Evolutionary conservation across 2,797 vertebrate species (phyloP), one percentile per base, ranked within the genome.

Genomic region (Helostoma temminkii): DNA sequence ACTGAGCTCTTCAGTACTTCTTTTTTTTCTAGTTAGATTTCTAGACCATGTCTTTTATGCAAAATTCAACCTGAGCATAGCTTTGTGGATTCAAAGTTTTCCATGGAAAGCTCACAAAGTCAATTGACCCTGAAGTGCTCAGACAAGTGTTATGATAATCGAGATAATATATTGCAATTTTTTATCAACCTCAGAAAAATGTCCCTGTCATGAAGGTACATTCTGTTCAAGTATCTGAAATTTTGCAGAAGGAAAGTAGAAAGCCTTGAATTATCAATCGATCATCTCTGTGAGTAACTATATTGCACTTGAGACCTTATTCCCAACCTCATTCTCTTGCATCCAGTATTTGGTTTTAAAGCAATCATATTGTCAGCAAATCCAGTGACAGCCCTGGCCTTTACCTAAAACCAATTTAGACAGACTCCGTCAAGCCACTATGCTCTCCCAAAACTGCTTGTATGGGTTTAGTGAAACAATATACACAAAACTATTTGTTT

Each of bases 361-460:
- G 28, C 61, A 84, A 83, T 65, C 74, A 46, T 50, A 60, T 74
- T 43, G 55, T 67, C 74, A 75, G 67, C 57, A 74, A 66, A 79
- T 62, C 63, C 53, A 66, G 32, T 60, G 66, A 54, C 69, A 67
- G 59, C 54, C 57, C 22, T 2, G 7, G 37, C 46, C 1, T 3
- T 64, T 67, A 78, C 73, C 67, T 66, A 68, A 84, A 85, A 76
- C 21, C 66, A 82, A 84, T 86, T 68, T 30, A 47, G 53, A 55
- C 28, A 12, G 73, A 74, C 43, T 50, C 58, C 54, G 49, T 25
- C 26, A n/a, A 55, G 37, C 55, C 58, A 39, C 39, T 78, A 66
- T 43, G 12, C 39, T 62, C 34, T 24, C 10, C 9, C 15, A 32
- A 48, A 49, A 49, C 62, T 54, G 56, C 56, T 59, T 1, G 25